These are phyloP conservation scores for Ectobius pallidus DNA, from an alignment of 2,888 invertebrate species.

Conservation along the genomic window DNA sequence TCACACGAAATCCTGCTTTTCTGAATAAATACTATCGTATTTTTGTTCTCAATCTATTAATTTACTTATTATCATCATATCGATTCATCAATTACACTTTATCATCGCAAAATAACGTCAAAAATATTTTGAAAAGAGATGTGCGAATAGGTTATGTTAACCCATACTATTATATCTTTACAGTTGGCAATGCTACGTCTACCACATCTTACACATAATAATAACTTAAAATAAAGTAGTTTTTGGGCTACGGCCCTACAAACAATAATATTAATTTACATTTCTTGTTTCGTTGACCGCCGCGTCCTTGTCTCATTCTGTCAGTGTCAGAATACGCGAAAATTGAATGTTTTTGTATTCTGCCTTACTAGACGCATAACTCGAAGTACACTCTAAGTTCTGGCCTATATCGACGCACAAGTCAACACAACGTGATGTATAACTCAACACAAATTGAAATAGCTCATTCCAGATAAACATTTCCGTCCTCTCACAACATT, in stretches of 20 bases:
- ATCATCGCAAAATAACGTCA: no score
- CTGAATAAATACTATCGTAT: no score
- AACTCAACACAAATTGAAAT: slow-evolving; percentile 47
- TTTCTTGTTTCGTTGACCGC: slow-evolving; percentile 62
- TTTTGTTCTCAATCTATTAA: no score
- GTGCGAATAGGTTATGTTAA: slow-evolving; percentile 43
- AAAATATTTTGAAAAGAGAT: no score
- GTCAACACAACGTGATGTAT: slow-evolving; percentile 46
- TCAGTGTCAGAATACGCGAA: slow-evolving; percentile 52
- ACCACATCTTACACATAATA: slow-evolving; percentile 22
- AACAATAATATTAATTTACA: slow-evolving; percentile 53
- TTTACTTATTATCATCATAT: no score
- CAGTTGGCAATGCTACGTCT: slow-evolving; percentile 36
- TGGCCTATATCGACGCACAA: slow-evolving; percentile 47
- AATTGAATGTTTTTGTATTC: slow-evolving; percentile 53
- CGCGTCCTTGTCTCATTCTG: slow-evolving; percentile 63
- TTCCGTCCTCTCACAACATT: slow-evolving; percentile 47
- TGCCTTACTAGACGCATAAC: slow-evolving; percentile 49
- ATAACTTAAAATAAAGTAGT: slow-evolving; percentile 28
- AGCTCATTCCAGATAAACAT: slow-evolving; percentile 45
- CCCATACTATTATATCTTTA: slow-evolving; percentile 32
- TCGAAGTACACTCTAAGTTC: slow-evolving; percentile 47
- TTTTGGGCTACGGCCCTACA: slow-evolving; percentile 35
- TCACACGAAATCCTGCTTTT: no score
- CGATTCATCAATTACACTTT: no score